These are phyloP conservation scores for Oceanodroma leucorhoa DNA, from an alignment of 2,797 vertebrate species.

Conservation along the genomic window DNA sequence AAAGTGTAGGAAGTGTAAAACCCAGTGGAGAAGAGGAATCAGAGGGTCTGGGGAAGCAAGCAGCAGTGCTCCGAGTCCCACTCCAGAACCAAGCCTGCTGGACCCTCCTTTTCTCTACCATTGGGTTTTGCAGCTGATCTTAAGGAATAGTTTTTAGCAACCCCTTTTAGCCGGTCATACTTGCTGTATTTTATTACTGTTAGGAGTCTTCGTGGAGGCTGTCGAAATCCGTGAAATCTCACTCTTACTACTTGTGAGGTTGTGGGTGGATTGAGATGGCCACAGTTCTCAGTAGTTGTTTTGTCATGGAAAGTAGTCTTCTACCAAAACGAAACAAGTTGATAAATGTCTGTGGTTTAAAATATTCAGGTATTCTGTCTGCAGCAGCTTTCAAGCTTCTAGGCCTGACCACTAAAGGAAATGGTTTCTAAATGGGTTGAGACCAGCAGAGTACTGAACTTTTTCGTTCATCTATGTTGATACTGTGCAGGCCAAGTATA, in stretches of 20 bases:
- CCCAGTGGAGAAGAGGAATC: not conserved
- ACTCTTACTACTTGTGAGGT: not conserved
- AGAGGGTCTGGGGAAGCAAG: not conserved
- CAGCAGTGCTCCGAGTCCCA: too few species aligned
- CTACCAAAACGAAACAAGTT: not conserved
- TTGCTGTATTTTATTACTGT: not conserved
- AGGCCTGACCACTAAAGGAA: not conserved
- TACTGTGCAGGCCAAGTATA: not conserved
- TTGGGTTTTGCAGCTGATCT: not conserved
- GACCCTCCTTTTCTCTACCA: not conserved
- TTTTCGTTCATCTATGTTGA: not conserved
- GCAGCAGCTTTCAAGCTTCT: not conserved
- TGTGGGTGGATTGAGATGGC: not conserved
- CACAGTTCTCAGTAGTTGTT: not conserved
- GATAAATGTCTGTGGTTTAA: not conserved
- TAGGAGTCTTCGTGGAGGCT: not conserved
- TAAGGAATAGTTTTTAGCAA: not conserved
- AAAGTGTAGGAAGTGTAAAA: not conserved
- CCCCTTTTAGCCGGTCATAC: not conserved
- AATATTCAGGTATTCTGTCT: not conserved
- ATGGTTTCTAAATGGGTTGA: not conserved
- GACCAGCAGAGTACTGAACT: not conserved
- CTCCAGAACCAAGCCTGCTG: not conserved
- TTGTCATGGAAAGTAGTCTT: not conserved
- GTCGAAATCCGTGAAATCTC: not conserved